Base-by-base conservation (phyloP, 2,888 invertebrate genomes). In the Limenitis arthemis region DNA sequence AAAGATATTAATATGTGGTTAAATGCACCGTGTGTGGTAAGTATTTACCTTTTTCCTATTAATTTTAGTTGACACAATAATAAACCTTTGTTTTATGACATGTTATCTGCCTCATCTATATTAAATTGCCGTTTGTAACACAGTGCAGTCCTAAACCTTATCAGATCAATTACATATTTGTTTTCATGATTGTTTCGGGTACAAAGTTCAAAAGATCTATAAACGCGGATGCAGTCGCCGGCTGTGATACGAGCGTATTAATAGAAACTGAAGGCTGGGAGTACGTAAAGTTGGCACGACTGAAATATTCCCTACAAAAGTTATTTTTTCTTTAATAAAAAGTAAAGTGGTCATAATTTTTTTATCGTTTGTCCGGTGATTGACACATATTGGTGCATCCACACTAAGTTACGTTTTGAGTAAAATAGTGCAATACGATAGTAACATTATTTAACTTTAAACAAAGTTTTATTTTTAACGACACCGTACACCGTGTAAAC, bases 11-110 rank as follows among this genome's bases (percentile, higher is more conserved):
- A 88, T 42, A 67, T 87, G 54, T 90, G 89, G 87, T 75, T 86
- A 8, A 88, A 90, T 61, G 78, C 86, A 58, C 89, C 91, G 30
- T 89, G 89, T 53, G 81, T 91, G 79, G 92, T 92, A 79, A 90
- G 90, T 88, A 20, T 44, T 31, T 7, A 1, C 9, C n/a, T 44
- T 11, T 11, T 9, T 11, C 11, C 6, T 33, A 7, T 43, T 12
- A 8, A 42, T 12, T 1, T 44, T n/a, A 7, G 6, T 34, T 28
- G 6, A 37, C 29, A 36, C 11, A 36, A 29, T 36, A 3, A 8
- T 44, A 5, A 9, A 20, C 30, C n/a, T n/a, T 30, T 31, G 20
- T 20, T 42, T 36, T 5, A 8, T 44, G 36, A 9, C 4, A 37
- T 6, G 8, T 9, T 43, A 31, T 37, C 12, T 7, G 37, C 11